phyloP scores from a whole-genome alignment of 2,113 vertebrate species.

The Capreolus pygargus region DNA sequence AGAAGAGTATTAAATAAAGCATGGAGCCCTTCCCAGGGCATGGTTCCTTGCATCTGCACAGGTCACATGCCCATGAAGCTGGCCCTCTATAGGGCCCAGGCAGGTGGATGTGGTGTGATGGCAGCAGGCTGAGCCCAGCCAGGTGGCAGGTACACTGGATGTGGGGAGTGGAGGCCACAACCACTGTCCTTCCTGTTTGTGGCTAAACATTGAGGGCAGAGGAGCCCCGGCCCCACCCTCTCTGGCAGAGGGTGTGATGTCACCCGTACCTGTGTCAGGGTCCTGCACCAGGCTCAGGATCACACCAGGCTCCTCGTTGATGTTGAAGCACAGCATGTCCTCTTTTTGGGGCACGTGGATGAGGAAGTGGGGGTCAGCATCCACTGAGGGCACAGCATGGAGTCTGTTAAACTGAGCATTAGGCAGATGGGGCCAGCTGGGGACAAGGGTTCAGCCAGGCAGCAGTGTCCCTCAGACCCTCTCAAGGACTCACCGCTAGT shows the following conservation, averaged over 20 bases:
- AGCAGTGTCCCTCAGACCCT: not conserved
- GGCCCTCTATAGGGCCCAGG: not conserved
- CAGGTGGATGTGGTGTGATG: not conserved
- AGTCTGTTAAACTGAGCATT: not conserved
- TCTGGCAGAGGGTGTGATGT: not conserved
- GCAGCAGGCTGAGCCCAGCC: not conserved
- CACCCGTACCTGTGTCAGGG: constrained; percentile 78
- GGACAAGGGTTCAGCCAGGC: not conserved
- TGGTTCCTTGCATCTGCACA: accelerated
- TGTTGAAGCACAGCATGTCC: constrained; percentile 88
- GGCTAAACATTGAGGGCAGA: not conserved
- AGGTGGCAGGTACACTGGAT: no score
- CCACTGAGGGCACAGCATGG: constrained; percentile 80
- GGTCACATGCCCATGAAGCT: not conserved
- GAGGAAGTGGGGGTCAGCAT: constrained; percentile 90
- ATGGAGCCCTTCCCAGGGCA: not conserved
- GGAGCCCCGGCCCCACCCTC: not conserved
- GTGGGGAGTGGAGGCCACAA: not conserved
- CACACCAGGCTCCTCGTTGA: constrained; percentile 85
- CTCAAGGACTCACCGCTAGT: constrained; percentile 55
- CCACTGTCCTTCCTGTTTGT: not conserved
- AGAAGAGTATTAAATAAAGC: not conserved
- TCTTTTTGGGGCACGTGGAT: constrained; percentile 83
- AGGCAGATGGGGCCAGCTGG: not conserved
- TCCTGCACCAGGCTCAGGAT: constrained; percentile 88